phyloP scores from a whole-genome alignment of 1,140 invertebrate genomes.

The Leptinotarsa texana region DNA sequence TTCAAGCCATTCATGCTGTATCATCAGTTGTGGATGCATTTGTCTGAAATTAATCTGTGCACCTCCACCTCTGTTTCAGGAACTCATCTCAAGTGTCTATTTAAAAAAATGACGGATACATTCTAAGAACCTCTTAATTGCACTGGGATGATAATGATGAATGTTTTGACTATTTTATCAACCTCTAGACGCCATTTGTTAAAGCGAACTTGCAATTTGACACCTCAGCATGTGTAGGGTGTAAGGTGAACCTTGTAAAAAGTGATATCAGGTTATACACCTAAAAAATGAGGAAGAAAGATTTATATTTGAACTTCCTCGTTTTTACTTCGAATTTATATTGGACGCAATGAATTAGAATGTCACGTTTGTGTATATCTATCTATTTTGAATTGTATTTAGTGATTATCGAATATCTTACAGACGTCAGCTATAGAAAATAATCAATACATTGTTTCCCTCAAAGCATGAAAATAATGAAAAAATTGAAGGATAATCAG shows the following conservation, averaged over 20 bases:
- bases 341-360: background rate
- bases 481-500: too few species aligned
- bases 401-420: too few species aligned
- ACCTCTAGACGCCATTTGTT: background rate
- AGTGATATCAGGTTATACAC: conserved; percentile 2
- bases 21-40: too few species aligned
- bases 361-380: background rate
- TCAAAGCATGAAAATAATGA: too few species aligned
- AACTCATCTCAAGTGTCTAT: background rate
- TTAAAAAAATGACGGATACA: background rate
- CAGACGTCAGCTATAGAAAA: too few species aligned
- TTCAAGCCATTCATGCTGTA: too few species aligned
- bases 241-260: background rate
- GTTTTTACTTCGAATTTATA: background rate
- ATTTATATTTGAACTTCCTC: conserved; percentile 6
- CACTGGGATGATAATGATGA: background rate
- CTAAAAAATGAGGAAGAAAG: background rate
- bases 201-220: background rate
- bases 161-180: background rate
- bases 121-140: conserved; percentile 1
- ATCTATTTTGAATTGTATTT: too few species aligned
- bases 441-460: too few species aligned
- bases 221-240: conserved; percentile 7
- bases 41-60: too few species aligned
- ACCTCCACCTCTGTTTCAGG: background rate